Evolutionary conservation across 2,888 invertebrate genomes (phyloP), one percentile per base, ranked within the genome.

Genomic region (Neoascia interrupta): DNA sequence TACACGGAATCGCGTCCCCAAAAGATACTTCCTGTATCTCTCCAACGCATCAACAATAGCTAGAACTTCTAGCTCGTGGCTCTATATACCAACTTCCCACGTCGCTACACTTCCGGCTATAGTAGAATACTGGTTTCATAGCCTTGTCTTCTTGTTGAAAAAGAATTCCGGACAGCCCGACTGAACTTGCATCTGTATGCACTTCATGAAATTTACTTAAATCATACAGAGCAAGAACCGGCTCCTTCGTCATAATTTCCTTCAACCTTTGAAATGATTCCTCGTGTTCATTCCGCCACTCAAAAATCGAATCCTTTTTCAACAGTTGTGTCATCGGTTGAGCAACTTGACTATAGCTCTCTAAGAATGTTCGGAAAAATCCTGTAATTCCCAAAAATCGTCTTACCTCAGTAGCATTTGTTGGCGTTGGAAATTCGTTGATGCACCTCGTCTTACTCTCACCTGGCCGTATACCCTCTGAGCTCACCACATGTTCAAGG

Each of bases 41-140:
- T 26, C 5, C 21, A 87, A 36, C 0, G 84, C 82, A 23, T 74
- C 82, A 0, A 82, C 85, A 36, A 84, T 84, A 0, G 87, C 87
- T 4, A 88, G 70, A 0, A 83, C 84, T 69, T 87, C 88, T n/a
- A 87, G 61, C 16, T 89, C 88, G 18, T 86, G 85, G 0, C 84
- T 84, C 16, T 85, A 84, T n/a, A 61, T 86, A 88, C n/a, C 82
- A 8, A 26, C 26, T 26, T 26, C 8, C 39, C 1, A 18, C 15
- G 3, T 16, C 39, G 5, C 39, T 16, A 16, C 39, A 39, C 10
- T 15, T 15, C 10, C 1, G 84, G 82, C 85, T 86, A 18, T 68
- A 84, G 60, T 85, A 87, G 0, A 83, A 84, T 0, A 89, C 81
- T 0, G 84, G 84, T 11, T 74, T 81, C 11, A 47, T 0, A 3